Percentiles rank a stretch among this genome's conserved stretches.
Evolutionary conservation across 2,797 vertebrate genomes (phyloP).

Genomic region (Loriculus beryllinus): DNA sequence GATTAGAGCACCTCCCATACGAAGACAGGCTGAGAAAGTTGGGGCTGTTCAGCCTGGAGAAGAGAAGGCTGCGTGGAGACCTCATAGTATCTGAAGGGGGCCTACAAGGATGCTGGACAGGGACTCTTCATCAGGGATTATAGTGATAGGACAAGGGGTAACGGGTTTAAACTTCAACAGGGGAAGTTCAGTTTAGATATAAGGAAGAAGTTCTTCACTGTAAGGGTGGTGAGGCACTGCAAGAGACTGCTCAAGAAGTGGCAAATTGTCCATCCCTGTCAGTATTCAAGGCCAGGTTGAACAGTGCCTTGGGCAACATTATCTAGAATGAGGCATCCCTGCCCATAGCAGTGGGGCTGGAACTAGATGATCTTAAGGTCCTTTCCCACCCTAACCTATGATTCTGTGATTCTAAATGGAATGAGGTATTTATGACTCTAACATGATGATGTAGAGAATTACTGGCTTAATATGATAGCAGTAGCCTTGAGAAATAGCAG

Average conservation of each 20-base stretch:
- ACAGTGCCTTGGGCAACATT: neutral
- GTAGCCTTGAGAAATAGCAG: neutral
- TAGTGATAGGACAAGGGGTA: neutral
- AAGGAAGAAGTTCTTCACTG: neutral
- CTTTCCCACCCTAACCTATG: neutral
- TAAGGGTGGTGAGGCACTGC: neutral
- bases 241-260: neutral
- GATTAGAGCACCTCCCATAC: neutral
- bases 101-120: neutral
- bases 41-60: neutral
- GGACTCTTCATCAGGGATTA: neutral
- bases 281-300: neutral
- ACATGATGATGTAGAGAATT: neutral
- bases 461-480: neutral
- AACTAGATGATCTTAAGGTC: neutral
- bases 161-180: neutral
- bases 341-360: neutral
- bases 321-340: neutral
- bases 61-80: neutral
- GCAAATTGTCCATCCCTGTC: neutral
- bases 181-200: neutral
- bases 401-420: neutral
- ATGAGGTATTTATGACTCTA: neutral
- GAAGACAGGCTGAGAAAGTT: neutral
- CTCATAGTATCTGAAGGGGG: neutral